Evolutionary conservation across 1,140 invertebrate genomes (phyloP).

Genomic region (Nymphalis io): DNA sequence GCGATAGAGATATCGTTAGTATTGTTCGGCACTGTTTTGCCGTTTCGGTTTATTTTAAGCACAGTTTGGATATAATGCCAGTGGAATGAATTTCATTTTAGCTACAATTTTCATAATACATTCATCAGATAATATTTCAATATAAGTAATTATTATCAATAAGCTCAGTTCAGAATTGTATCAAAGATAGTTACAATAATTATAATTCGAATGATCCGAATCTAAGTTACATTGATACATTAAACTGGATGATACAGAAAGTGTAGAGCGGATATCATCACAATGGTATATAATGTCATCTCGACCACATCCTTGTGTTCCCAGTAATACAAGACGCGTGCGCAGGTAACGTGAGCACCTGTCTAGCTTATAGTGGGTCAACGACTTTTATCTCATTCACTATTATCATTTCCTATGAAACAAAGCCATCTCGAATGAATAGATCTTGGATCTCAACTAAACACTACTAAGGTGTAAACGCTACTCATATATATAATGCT

Average conservation of each 20-base stretch:
- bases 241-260: background rate
- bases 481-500: too few relatives aligned
- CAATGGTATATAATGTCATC: constrained; percentile 20
- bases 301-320: constrained; percentile 22
- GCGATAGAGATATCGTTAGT: constrained; percentile 1
- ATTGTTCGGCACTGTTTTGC: background rate
- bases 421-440: background rate
- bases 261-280: constrained; percentile 15
- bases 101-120: too few relatives aligned
- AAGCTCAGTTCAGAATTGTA: too few relatives aligned
- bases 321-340: constrained; percentile 31
- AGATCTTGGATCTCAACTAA: too few relatives aligned
- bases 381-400: constrained; percentile 11
- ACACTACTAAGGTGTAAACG: too few relatives aligned
- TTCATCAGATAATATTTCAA: too few relatives aligned
- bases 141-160: too few relatives aligned
- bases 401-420: background rate
- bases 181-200: too few relatives aligned
- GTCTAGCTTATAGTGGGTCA: constrained; percentile 15
- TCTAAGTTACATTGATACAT: background rate
- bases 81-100: background rate
- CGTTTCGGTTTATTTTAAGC: background rate
- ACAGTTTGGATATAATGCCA: background rate
- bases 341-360: constrained; percentile 11
- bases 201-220: background rate